A percentile compares a stretch with the other conserved stretches of the same genome.
Conservation (phyloP, 2,113 vertebrate genomes). For the Anser cygnoides region DNA sequence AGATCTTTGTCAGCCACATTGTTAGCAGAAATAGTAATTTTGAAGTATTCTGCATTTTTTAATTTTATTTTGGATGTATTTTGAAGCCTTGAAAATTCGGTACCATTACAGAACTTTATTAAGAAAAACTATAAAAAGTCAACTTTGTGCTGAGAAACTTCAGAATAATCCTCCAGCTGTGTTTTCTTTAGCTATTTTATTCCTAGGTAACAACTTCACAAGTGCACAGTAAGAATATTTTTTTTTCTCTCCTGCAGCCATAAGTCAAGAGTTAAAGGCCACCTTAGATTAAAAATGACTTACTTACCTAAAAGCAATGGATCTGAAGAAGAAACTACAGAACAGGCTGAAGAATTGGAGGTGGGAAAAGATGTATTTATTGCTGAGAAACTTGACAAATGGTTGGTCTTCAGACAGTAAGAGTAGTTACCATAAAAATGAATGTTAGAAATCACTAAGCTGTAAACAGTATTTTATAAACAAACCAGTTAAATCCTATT, state of each 20-base stretch:
- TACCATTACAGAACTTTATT: not conserved
- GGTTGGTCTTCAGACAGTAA: not conserved
- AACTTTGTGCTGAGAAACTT: not conserved
- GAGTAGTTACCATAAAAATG: not conserved
- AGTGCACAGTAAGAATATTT: not conserved
- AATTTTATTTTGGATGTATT: not conserved
- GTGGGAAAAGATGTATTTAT: slow-evolving; percentile 72
- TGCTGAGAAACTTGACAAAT: not conserved
- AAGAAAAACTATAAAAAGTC: not conserved
- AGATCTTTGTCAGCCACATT: not conserved
- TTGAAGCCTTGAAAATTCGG: not conserved
- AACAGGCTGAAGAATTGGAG: slow-evolving; percentile 89
- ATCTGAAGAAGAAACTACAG: slow-evolving; percentile 85
- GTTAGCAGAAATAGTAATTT: not conserved
- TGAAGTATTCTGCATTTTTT: not conserved
- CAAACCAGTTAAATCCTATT: not conserved
- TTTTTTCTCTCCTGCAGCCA: slow-evolving; percentile 79
- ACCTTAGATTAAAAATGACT: slow-evolving; percentile 98
- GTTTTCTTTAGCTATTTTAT: not conserved
- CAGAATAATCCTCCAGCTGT: not conserved
- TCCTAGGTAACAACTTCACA: not conserved
- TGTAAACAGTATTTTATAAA: not conserved
- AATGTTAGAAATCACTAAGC: not conserved
- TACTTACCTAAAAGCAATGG: slow-evolving; percentile 89
- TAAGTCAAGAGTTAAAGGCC: slow-evolving; percentile 96